A percentile compares a stretch with the other conserved stretches of the same genome.
Conservation (phyloP, 1,140 invertebrate genomes). For the Lasioglossum baleicum region DNA sequence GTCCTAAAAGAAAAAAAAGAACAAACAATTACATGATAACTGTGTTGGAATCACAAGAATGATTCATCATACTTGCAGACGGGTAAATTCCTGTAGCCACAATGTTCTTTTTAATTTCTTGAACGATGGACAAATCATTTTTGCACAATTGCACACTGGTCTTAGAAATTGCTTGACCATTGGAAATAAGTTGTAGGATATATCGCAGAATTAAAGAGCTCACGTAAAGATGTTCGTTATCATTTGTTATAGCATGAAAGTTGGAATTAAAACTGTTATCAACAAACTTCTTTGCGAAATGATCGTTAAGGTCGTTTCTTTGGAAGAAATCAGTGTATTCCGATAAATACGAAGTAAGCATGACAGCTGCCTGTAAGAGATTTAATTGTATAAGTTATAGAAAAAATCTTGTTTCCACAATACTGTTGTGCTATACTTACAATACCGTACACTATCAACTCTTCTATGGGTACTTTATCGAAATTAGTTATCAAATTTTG, state of each 20-base stretch:
- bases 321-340: slow-evolving; percentile 81
- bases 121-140: slow-evolving; percentile 62
- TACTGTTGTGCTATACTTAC: slow-evolving; percentile 68
- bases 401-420: slow-evolving; percentile 37
- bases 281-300: slow-evolving; percentile 68
- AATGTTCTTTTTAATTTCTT: slow-evolving; percentile 79
- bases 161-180: slow-evolving; percentile 87
- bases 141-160: slow-evolving; percentile 64
- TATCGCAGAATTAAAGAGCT: slow-evolving; percentile 85
- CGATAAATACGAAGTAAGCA: slow-evolving; percentile 81
- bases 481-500: slow-evolving; percentile 77
- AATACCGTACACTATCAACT: slow-evolving; percentile 77
- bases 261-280: slow-evolving; percentile 59
- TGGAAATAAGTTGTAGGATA: slow-evolving; percentile 89
- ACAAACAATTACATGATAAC: slow-evolving; percentile 84
- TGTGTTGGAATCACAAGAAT: slow-evolving; percentile 92
- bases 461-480: slow-evolving; percentile 72
- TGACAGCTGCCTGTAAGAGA: slow-evolving; percentile 81
- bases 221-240: slow-evolving; percentile 78
- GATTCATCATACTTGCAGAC: slow-evolving; percentile 94
- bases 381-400: slow-evolving; percentile 49
- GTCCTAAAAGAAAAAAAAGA: slow-evolving; percentile 13
- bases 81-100: slow-evolving; percentile 92
- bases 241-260: slow-evolving; percentile 68
- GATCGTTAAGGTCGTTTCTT: slow-evolving; percentile 62